A percentile compares a stretch with the other conserved stretches of the same genome.
These are phyloP conservation scores for Lasioglossum oenotherae DNA, from an alignment of 2,888 invertebrate species.

Conservation along the genomic window DNA sequence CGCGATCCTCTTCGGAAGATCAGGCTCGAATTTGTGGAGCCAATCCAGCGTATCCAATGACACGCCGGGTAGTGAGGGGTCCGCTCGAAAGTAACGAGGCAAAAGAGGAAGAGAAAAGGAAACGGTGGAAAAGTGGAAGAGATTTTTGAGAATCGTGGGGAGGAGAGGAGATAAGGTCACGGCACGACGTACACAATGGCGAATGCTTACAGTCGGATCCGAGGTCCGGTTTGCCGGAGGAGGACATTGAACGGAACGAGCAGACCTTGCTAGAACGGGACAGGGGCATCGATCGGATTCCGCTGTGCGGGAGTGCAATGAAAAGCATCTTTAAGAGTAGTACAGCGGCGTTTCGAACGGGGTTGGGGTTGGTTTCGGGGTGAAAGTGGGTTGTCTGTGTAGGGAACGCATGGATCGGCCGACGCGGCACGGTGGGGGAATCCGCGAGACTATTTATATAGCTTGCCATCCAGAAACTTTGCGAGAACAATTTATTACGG, in stretches of 20 bases:
- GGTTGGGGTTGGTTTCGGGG: conserved; percentile 48
- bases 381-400: conserved; percentile 35
- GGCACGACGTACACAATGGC: conserved; percentile 42
- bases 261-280: conserved; percentile 57
- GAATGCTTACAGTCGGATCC: conserved; percentile 49
- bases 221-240: conserved; percentile 54
- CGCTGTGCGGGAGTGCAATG: conserved; percentile 68
- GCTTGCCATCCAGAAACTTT: conserved; percentile 78
- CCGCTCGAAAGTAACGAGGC: conserved; percentile 4
- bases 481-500: conserved; percentile 81
- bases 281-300: conserved; percentile 72
- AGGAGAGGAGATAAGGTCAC: conserved; percentile 47
- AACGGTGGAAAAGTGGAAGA: conserved; percentile 12
- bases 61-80: neutral
- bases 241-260: conserved; percentile 48
- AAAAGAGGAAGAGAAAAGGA: neutral
- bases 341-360: conserved; percentile 60
- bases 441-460: conserved; percentile 76
- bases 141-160: conserved; percentile 41
- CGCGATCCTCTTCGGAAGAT: neutral
- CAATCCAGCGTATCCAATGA: neutral
- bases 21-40: neutral
- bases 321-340: conserved; percentile 74
- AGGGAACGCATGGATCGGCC: conserved; percentile 41
- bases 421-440: conserved; percentile 35